phyloP scores from a whole-genome alignment of 2,888 invertebrate genomes.

The Baronia brevicornis region DNA sequence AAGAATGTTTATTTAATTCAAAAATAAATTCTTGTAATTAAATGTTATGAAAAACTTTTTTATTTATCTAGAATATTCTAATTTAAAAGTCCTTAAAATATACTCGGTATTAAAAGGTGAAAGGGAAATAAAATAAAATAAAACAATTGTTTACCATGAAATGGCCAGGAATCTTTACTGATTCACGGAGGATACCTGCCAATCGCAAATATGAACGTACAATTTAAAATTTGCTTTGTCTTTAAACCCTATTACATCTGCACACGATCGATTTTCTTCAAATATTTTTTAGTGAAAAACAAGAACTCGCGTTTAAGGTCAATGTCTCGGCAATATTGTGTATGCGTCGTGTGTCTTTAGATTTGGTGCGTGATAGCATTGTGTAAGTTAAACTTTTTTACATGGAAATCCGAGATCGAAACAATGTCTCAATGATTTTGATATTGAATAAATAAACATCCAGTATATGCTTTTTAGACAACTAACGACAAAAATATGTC shows the following conservation, averaged over 20 bases:
- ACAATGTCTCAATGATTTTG: background rate
- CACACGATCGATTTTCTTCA: constrained; percentile 12
- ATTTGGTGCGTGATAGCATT: constrained; percentile 24
- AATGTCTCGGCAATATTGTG: constrained; percentile 22
- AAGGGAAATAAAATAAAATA: background rate
- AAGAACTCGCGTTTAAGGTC: constrained; percentile 17
- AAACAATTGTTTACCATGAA: constrained; percentile 13
- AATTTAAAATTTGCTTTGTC: background rate
- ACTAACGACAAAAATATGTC: too few relatives aligned
- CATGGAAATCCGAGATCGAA: background rate
- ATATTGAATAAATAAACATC: too few relatives aligned
- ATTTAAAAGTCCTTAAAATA: background rate
- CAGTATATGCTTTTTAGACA: too few relatives aligned
- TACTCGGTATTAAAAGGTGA: background rate
- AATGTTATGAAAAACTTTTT: too few relatives aligned
- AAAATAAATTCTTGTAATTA: too few relatives aligned
- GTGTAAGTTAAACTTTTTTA: constrained; percentile 4
- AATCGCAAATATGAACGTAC: constrained; percentile 13
- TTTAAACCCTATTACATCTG: background rate
- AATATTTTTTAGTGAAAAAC: background rate
- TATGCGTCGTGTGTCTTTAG: constrained; percentile 29
- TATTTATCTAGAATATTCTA: too few relatives aligned
- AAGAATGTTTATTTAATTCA: too few relatives aligned
- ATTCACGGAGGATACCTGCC: constrained; percentile 21
- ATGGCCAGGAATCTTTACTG: constrained; percentile 24